Evolutionary conservation across 2,113 vertebrate genomes (phyloP), one percentile per base, ranked within the genome.

Genomic region (Todiramphus saurophagus): DNA sequence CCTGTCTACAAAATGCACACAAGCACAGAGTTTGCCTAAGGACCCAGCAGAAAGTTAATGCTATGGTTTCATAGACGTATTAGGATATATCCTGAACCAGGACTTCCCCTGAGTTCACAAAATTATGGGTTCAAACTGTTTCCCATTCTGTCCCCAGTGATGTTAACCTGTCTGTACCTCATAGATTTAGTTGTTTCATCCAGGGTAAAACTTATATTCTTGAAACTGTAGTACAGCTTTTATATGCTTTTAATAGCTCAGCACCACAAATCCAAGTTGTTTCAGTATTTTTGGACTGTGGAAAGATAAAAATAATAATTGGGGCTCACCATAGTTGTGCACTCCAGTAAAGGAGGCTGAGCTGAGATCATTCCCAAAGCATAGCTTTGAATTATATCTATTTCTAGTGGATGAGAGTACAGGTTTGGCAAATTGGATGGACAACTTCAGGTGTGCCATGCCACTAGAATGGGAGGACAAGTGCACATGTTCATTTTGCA

Each of bases 311-410:
- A 88, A 89, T 28, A 64, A n/a, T 25, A n/a, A 44, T 23, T 53
- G 19, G 51, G 6, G 6, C 24, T 56, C 11, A 55, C 7, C 8
- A 31, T 1, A 55, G 27, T 31, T 73, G 68, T 66, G 17, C 17
- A 16, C 4, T 64, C 11, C 7, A 33, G 8, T 60, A 43, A 77
- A n/a, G 25, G 20, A 5, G 7, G 2, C 8, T 48, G 16, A 80
- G 24, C 39, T 69, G 59, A 44, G 63, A 10, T 30, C 6, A 64
- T 33, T 90, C 39, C 43, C 53, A 73, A 63, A 44, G 31, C 0
- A 1, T 2, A 33, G 28, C 7, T 90, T 75, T 79, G 44, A 19
- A 30, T 53, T 56, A 0, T 14, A 2, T 55, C 11, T 69, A 0
- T 51, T 86, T 77, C 39, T 83, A 39, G 30, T 83, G 35, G 27